Evolutionary conservation across 2,113 vertebrate genomes (phyloP).

Genomic region (Apeltes quadracus): DNA sequence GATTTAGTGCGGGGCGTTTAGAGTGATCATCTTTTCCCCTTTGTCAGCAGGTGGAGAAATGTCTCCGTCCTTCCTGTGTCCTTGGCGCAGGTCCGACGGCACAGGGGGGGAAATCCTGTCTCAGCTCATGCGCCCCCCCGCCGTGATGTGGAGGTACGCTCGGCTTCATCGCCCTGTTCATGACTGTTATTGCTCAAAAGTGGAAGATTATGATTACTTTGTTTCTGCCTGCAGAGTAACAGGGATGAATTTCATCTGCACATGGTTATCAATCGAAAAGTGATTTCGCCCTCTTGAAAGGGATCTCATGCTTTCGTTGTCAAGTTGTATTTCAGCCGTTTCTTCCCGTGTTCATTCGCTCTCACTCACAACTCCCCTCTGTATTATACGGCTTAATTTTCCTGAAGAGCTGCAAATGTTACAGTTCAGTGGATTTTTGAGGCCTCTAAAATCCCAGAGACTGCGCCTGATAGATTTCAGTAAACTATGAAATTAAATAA

Average conservation of each 20-base stretch:
- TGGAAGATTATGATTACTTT: conserved; percentile 46
- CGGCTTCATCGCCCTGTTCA: conserved; percentile 27
- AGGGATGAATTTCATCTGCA: conserved; percentile 48
- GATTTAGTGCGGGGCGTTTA: conserved; percentile 78
- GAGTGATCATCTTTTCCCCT: conserved; percentile 78
- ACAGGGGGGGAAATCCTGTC: conserved; percentile 52
- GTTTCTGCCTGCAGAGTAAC: conserved; percentile 17
- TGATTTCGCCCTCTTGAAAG: conserved; percentile 40
- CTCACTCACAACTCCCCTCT: conserved; percentile 26
- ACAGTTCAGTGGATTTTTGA: conserved; percentile 67
- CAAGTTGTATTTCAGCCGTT: conserved; percentile 33
- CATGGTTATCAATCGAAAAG: conserved; percentile 62
- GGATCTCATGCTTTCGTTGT: conserved; percentile 58
- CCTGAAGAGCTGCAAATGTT: conserved; percentile 65
- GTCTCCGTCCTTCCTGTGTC: conserved; percentile 64
- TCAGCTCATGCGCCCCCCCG: conserved; percentile 35
- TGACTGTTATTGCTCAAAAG: conserved; percentile 42
- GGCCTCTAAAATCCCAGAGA: conserved; percentile 62
- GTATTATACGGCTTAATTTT: conserved; percentile 66
- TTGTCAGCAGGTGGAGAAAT: conserved; percentile 76
- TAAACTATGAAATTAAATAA: conserved; percentile 77
- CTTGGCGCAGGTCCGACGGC: conserved; percentile 66
- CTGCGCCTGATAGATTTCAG: conserved; percentile 60
- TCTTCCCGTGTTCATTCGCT: conserved; percentile 35
- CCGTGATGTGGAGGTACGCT: conserved; percentile 29